These are phyloP conservation scores for Plodia interpunctella DNA, from an alignment of 1,140 invertebrate genomes.

Conservation along the genomic window DNA sequence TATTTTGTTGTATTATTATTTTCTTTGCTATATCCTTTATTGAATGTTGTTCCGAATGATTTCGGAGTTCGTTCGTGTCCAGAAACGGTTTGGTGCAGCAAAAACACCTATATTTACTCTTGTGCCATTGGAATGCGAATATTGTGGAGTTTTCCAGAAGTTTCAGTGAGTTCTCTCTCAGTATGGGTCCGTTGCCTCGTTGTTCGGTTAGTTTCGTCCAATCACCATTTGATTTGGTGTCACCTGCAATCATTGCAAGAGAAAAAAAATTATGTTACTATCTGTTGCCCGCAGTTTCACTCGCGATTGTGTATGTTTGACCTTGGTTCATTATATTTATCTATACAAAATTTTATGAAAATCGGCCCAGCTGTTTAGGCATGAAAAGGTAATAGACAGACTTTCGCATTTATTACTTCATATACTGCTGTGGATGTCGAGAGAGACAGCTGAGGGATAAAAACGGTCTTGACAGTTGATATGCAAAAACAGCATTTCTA, in stretches of 20 bases:
- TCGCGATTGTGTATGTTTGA: too few species aligned
- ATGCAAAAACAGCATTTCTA: too few species aligned
- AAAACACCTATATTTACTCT: constrained; percentile 55
- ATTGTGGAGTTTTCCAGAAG: constrained; percentile 53
- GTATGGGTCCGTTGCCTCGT: constrained; percentile 39
- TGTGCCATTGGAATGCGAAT: constrained; percentile 62
- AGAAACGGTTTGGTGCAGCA: constrained; percentile 55
- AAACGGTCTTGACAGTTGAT: too few species aligned
- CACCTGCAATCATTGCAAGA: constrained; percentile 4
- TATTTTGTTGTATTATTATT: constrained; percentile 55
- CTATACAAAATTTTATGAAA: too few species aligned
- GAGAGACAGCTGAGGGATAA: too few species aligned
- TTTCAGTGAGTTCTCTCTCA: constrained; percentile 53
- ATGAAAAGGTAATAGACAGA: too few species aligned
- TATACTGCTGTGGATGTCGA: too few species aligned
- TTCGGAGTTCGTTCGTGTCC: constrained; percentile 37
- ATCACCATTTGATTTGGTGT: constrained; percentile 23
- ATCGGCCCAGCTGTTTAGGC: too few species aligned
- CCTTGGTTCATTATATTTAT: too few species aligned
- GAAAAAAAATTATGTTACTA: background rate
- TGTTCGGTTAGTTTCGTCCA: constrained; percentile 33
- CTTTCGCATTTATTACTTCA: too few species aligned
- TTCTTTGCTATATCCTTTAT: constrained; percentile 47
- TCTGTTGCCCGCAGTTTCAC: too few species aligned
- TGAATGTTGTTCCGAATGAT: constrained; percentile 40